These are phyloP conservation scores for Erannis defoliaria DNA, from an alignment of 2,888 invertebrate genomes.

Conservation along the genomic window DNA sequence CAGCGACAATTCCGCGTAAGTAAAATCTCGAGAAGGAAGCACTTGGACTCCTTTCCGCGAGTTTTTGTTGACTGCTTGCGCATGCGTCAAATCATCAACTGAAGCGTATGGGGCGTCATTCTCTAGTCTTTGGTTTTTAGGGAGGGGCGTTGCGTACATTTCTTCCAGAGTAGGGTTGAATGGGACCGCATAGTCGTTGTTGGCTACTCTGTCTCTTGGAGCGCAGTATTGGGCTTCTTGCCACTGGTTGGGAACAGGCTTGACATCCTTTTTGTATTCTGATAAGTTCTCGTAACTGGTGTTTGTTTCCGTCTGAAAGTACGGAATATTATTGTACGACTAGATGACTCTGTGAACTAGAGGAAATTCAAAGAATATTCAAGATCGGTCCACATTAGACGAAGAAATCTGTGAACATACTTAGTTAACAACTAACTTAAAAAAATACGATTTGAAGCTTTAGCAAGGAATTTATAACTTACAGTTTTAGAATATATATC, in stretches of 20 bases:
- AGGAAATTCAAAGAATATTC: no score
- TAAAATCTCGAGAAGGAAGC: neutral
- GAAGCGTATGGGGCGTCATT: neutral
- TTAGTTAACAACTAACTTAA: no score
- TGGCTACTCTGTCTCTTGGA: neutral
- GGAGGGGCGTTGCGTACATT: conserved; percentile 1
- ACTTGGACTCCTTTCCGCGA: neutral
- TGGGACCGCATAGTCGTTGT: conserved; percentile 5
- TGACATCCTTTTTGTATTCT: neutral
- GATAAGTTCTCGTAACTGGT: neutral
- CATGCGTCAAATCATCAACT: neutral
- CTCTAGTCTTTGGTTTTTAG: neutral
- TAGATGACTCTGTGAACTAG: no score
- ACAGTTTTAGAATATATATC: no score
- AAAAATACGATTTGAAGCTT: no score
- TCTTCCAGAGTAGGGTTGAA: neutral
- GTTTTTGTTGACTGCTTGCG: neutral
- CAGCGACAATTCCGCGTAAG: neutral
- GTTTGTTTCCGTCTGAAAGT: neutral
- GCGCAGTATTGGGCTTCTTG: conserved; percentile 4
- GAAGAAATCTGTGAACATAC: no score
- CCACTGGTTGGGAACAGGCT: neutral
- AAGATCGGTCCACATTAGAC: no score
- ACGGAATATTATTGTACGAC: no score
- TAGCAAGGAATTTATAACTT: no score